These are phyloP conservation scores for Erebia palarica DNA, from an alignment of 2,888 invertebrate species.

Conservation along the genomic window DNA sequence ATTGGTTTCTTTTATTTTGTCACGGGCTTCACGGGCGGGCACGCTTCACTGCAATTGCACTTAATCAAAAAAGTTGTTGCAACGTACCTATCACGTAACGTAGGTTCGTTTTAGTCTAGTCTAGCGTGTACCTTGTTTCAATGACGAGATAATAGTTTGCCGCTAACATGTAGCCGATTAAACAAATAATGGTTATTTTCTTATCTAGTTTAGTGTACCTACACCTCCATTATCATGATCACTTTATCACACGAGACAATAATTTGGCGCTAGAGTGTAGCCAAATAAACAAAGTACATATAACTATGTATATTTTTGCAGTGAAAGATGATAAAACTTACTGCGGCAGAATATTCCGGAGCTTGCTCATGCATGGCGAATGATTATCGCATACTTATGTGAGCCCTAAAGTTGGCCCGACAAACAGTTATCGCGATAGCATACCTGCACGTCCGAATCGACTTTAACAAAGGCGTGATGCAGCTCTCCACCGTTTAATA, in stretches of 20 bases:
- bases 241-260: no score
- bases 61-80: neutral
- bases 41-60: neutral
- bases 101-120: no score
- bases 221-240: no score
- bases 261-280: no score
- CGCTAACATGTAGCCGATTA: no score
- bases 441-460: slow-evolving; percentile 50
- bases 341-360: slow-evolving; percentile 6
- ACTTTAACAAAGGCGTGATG: slow-evolving; percentile 44
- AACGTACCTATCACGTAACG: neutral
- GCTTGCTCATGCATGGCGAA: neutral
- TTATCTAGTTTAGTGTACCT: no score
- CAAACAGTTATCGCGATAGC: slow-evolving; percentile 27
- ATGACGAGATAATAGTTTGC: no score
- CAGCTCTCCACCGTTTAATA: slow-evolving; percentile 11
- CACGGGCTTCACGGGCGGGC: no score
- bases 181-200: no score
- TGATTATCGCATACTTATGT: neutral
- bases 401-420: slow-evolving; percentile 14
- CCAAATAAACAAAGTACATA: no score
- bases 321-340: neutral
- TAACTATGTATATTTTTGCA: neutral
- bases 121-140: no score
- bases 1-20: neutral